phyloP scores from a whole-genome alignment of 2,797 vertebrate species.

The Eremophila alpestris region DNA sequence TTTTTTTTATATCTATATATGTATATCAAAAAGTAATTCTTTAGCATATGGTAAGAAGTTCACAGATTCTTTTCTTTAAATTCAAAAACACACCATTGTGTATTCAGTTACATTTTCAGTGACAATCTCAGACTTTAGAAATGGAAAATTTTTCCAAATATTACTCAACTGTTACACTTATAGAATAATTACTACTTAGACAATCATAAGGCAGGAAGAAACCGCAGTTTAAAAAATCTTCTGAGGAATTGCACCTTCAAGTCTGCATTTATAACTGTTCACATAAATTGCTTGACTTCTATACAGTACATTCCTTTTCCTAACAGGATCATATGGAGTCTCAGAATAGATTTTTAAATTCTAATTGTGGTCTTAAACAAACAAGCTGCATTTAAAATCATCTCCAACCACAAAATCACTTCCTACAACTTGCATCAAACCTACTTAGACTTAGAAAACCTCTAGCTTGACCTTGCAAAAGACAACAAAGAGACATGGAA shows the following conservation, averaged over 20 bases:
- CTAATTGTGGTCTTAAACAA: neutral
- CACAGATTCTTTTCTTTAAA: neutral
- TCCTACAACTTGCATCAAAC: neutral
- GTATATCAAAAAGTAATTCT: neutral
- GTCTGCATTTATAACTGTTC: neutral
- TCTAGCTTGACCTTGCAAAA: neutral
- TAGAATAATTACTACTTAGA: neutral
- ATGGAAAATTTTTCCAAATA: neutral
- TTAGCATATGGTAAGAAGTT: neutral
- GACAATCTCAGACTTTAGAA: neutral
- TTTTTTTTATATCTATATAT: neutral
- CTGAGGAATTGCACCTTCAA: neutral
- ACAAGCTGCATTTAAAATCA: neutral
- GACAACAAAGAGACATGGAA: neutral
- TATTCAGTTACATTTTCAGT: neutral
- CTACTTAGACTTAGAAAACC: neutral
- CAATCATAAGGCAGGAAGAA: neutral
- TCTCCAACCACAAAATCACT: neutral
- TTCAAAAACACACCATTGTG: neutral
- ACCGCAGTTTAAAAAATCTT: neutral
- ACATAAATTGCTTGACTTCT: neutral
- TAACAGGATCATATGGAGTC: neutral
- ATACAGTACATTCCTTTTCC: neutral
- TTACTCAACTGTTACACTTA: neutral
- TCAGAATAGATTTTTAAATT: neutral